Evolutionary conservation across 2,888 invertebrate genomes (phyloP).

Genomic region (Empis livida): DNA sequence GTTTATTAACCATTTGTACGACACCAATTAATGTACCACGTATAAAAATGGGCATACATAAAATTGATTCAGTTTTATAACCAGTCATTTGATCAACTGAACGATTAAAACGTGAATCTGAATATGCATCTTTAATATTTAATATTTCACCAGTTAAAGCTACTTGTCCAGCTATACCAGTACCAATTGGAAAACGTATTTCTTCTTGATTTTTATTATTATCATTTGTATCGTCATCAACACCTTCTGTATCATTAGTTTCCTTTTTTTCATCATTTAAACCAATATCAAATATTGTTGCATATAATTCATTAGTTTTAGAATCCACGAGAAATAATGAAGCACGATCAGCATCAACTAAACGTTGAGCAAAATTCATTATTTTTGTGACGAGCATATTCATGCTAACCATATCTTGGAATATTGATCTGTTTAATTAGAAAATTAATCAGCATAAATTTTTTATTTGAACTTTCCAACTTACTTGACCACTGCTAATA

Average conservation of each 20-base stretch:
- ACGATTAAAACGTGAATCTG: conserved; percentile 62
- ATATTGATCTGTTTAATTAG: conserved; percentile 53
- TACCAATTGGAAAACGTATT: conserved; percentile 57
- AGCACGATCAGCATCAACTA: conserved; percentile 73
- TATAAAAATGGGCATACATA: conserved; percentile 81
- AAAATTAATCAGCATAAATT: not conserved
- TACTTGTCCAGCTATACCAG: conserved; percentile 73
- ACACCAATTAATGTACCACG: conserved; percentile 67
- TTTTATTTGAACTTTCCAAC: too few relatives aligned
- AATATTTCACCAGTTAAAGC: conserved; percentile 65
- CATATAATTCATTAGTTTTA: conserved; percentile 60
- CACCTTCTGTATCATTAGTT: conserved; percentile 16
- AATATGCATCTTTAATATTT: conserved; percentile 72
- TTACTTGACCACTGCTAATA: conserved; percentile 69
- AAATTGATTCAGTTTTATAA: conserved; percentile 57
- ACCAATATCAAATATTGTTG: conserved; percentile 66
- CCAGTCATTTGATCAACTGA: conserved; percentile 54
- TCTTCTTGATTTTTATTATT: conserved; percentile 37
- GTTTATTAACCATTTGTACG: conserved; percentile 74
- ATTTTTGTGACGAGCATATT: conserved; percentile 70
- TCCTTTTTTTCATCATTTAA: conserved; percentile 23
- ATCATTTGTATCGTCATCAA: conserved; percentile 18
- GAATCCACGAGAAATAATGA: conserved; percentile 70
- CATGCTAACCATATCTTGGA: conserved; percentile 78
- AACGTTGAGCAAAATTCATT: conserved; percentile 67